Conservation (phyloP, 2,888 invertebrate genomes). For the Strigamia transsilvanica region DNA sequence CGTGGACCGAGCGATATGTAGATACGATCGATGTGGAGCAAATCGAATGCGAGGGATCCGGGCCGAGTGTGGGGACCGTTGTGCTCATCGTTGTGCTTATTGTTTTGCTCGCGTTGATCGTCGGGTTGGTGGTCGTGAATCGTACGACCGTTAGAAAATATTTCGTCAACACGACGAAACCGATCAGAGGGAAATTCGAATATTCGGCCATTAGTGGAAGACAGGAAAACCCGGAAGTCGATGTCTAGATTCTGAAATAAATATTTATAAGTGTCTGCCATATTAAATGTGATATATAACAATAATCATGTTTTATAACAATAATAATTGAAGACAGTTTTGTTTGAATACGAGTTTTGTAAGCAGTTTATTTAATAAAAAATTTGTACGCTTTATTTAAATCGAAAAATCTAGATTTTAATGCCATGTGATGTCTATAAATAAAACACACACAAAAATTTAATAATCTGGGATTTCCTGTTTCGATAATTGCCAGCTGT, state of each 20-base stretch:
- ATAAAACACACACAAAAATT: no score
- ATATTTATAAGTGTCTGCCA: no score
- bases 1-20: neutral
- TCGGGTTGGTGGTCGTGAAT: neutral
- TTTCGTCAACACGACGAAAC: neutral
- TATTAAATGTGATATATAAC: no score
- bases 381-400: no score
- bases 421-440: no score
- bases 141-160: neutral
- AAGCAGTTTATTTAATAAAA: no score
- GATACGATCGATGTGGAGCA: conserved; percentile 24
- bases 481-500: no score
- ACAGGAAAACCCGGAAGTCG: neutral
- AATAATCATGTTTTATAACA: no score
- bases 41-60: neutral
- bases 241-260: neutral
- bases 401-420: no score
- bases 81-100: neutral
- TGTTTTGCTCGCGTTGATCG: neutral
- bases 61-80: neutral
- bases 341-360: no score
- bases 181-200: neutral
- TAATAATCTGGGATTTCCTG: no score
- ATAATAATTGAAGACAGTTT: no score
- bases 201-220: conserved; percentile 4